Percentiles rank a stretch among this genome's conserved stretches.
Conservation (phyloP, 2,113 vertebrate genomes). For the Sprattus sprattus region DNA sequence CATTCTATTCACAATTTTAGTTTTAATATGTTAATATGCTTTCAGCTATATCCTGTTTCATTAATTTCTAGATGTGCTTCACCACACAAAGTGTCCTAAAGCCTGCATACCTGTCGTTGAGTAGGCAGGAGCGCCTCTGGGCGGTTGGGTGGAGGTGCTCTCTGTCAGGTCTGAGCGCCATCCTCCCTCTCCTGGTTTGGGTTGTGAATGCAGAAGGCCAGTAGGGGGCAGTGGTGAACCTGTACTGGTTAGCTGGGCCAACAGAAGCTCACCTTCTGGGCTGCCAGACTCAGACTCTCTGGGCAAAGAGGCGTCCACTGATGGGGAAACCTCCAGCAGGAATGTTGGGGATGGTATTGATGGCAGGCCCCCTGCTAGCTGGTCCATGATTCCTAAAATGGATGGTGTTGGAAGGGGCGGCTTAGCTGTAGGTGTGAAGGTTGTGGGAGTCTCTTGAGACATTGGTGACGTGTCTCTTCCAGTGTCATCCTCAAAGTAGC, state of each 20-base stretch:
- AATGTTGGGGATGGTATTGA: not conserved
- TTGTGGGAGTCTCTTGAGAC: not conserved
- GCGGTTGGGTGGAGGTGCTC: not conserved
- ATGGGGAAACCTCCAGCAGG: not conserved
- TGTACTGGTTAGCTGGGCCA: not conserved
- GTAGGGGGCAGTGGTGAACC: not conserved
- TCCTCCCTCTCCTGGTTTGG: not conserved
- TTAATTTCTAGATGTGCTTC: not conserved
- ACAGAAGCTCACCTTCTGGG: not conserved
- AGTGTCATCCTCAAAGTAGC: slow-evolving; percentile 42
- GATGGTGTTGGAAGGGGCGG: not conserved
- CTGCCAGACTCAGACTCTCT: not conserved
- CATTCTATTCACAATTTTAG: too few species aligned
- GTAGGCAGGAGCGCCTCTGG: not conserved
- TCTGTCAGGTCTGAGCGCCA: not conserved
- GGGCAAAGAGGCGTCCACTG: not conserved
- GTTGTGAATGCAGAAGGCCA: not conserved
- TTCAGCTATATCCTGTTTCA: not conserved
- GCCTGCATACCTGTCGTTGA: not conserved
- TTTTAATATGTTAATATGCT: too few species aligned
- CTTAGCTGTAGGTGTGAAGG: not conserved
- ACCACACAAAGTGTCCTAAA: not conserved
- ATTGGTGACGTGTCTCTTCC: slow-evolving; percentile 21
- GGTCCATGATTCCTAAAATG: not conserved
- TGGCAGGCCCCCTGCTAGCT: not conserved